Evolutionary conservation across 2,888 invertebrate genomes (phyloP).

Genomic region (Dryomyza anilis): DNA sequence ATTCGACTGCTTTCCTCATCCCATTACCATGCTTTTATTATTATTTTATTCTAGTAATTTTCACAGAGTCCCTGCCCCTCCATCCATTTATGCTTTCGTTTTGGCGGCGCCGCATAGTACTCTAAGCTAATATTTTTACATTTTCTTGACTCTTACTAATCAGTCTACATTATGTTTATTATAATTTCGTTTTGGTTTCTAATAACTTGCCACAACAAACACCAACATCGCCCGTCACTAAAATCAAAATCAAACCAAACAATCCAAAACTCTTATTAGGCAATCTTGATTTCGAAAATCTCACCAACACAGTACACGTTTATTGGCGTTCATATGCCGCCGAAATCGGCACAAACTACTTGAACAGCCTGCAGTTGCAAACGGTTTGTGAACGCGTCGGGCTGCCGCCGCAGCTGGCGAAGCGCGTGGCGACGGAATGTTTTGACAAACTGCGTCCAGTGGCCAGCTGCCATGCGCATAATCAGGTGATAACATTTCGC

Average conservation of each 20-base stretch:
- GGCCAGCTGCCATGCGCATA: neutral
- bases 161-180: slow-evolving; percentile 7
- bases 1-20: neutral
- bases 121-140: neutral
- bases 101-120: neutral
- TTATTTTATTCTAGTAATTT: neutral
- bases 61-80: neutral
- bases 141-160: neutral
- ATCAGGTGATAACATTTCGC: slow-evolving; percentile 66
- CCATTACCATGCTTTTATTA: slow-evolving; percentile 7
- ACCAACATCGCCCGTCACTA: no score
- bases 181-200: slow-evolving; percentile 10
- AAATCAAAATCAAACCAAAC: no score
- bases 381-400: slow-evolving; percentile 66
- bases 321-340: slow-evolving; percentile 66
- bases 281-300: slow-evolving; percentile 63
- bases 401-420: slow-evolving; percentile 67
- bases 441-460: slow-evolving; percentile 69
- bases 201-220: slow-evolving; percentile 4
- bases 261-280: no score
- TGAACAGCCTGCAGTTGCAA: slow-evolving; percentile 69
- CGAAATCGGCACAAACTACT: slow-evolving; percentile 54
- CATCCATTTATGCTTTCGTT: neutral
- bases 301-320: slow-evolving; percentile 64
- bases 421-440: slow-evolving; percentile 69